A percentile compares a stretch with the other conserved stretches of the same genome.
phyloP scores from a whole-genome alignment of 2,113 vertebrate genomes.

The Pycnonotus jocosus region DNA sequence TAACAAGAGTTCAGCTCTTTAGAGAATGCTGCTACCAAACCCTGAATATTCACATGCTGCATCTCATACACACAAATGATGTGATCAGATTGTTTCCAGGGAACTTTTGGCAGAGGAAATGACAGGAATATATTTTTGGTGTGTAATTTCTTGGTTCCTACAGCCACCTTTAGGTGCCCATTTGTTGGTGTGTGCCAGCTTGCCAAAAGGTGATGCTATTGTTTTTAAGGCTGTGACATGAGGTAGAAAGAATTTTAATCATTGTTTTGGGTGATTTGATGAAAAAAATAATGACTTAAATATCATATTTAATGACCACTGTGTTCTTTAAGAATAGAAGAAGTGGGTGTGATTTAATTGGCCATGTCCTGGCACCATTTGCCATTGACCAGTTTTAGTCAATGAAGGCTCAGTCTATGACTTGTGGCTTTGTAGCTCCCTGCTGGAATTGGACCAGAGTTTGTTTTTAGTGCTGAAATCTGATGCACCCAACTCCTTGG shows the following conservation, averaged over 20 bases:
- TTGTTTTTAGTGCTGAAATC: background rate
- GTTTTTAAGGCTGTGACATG: background rate
- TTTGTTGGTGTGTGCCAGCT: background rate
- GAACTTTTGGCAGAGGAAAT: background rate
- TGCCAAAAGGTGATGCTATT: background rate
- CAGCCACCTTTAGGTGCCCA: background rate
- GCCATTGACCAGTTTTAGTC: background rate
- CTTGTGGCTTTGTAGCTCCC: background rate
- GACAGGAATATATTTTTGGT: background rate
- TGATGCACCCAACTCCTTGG: background rate
- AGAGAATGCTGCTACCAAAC: background rate
- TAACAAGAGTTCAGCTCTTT: background rate
- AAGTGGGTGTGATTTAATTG: background rate
- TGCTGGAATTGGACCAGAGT: background rate
- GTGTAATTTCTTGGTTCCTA: background rate
- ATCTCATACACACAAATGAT: background rate
- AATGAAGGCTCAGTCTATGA: background rate
- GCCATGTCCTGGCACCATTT: background rate
- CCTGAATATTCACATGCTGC: background rate
- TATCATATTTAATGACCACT: background rate
- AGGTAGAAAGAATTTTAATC: background rate
- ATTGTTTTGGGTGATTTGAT: background rate
- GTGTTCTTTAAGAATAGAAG: background rate
- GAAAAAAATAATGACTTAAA: background rate
- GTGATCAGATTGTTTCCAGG: background rate